Conservation (phyloP, 2,113 vertebrate species). For the Prochilodus magdalenae region DNA sequence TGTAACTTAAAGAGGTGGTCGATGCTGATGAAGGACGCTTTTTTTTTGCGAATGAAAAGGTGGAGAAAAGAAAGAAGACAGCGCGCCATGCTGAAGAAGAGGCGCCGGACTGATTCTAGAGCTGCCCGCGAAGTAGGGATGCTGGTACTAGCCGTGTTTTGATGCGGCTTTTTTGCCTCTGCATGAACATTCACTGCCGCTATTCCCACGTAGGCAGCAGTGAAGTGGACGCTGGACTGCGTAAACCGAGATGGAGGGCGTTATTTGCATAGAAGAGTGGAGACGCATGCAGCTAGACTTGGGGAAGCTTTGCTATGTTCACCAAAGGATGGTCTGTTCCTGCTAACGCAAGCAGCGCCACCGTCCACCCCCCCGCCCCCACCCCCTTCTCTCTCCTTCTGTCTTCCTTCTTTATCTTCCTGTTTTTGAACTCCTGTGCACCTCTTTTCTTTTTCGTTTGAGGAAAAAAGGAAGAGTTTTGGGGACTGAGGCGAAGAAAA, state of each 20-base stretch:
- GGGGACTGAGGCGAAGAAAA: constrained; percentile 32
- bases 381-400: background rate
- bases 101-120: constrained; percentile 29
- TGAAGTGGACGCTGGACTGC: constrained; percentile 72
- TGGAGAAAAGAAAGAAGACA: constrained; percentile 2
- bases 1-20: constrained; percentile 24
- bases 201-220: background rate
- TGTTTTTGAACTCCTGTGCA: constrained; percentile 1
- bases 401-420: background rate
- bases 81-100: constrained; percentile 39
- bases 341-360: background rate
- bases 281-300: constrained; percentile 72
- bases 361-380: background rate
- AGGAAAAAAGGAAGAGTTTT: constrained; percentile 41
- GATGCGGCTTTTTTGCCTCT: constrained; percentile 3
- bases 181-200: constrained; percentile 6
- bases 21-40: constrained; percentile 56
- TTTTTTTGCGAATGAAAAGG: constrained; percentile 34
- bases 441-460: background rate
- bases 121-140: constrained; percentile 2
- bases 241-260: constrained; percentile 78
- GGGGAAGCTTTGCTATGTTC: constrained; percentile 65
- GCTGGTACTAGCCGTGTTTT: background rate
- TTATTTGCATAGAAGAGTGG: constrained; percentile 79
- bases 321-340: constrained; percentile 53